phyloP scores from a whole-genome alignment of 2,888 invertebrate genomes.

The Tortrix viridana region DNA sequence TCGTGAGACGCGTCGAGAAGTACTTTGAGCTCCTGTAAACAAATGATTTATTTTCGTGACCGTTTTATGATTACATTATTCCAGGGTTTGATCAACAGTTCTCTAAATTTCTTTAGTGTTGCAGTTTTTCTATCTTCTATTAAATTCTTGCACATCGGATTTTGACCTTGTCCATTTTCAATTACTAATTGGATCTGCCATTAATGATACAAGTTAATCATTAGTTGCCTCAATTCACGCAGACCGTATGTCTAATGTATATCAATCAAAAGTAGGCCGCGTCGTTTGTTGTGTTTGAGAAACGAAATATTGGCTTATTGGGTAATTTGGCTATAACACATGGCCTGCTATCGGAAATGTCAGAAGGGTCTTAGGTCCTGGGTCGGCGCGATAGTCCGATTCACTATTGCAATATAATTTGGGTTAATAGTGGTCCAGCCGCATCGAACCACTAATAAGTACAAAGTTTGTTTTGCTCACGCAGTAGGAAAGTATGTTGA shows the following conservation, averaged over 20 bases:
- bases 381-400: constrained; percentile 61
- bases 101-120: too few species aligned
- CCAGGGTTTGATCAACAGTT: too few species aligned
- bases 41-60: constrained; percentile 8
- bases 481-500: too few species aligned
- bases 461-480: constrained; percentile 16
- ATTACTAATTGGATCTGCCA: background rate
- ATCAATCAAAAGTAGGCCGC: constrained; percentile 44
- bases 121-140: too few species aligned
- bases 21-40: constrained; percentile 66
- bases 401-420: constrained; percentile 60
- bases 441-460: constrained; percentile 15
- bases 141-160: too few species aligned
- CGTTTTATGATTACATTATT: too few species aligned
- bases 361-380: constrained; percentile 63
- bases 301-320: constrained; percentile 36
- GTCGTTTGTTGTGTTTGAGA: constrained; percentile 42
- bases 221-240: background rate
- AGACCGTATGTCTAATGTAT: constrained; percentile 36
- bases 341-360: constrained; percentile 60
- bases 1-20: constrained; percentile 73
- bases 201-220: background rate
- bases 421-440: constrained; percentile 58
- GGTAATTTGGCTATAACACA: constrained; percentile 56
- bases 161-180: too few species aligned